Conservation (phyloP, 2,113 vertebrate genomes). For the Mustela nigripes region DNA sequence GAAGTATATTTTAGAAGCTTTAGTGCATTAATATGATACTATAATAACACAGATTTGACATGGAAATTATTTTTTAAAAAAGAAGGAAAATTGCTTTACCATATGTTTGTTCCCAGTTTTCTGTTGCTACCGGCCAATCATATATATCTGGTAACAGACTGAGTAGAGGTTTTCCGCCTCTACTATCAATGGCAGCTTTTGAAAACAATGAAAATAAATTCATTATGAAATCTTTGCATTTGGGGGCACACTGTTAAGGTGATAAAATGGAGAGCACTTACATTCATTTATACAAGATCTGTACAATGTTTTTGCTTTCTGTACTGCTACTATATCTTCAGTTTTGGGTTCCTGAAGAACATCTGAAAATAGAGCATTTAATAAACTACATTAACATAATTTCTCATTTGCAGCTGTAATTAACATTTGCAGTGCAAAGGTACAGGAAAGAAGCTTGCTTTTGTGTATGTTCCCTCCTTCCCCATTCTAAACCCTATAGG, state of each 20-base stretch:
- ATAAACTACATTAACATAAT: slow-evolving; percentile 11
- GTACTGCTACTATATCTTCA: slow-evolving; percentile 89
- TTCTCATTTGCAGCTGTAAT: background rate
- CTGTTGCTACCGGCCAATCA: slow-evolving; percentile 95
- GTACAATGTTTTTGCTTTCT: slow-evolving; percentile 96
- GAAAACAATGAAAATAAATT: slow-evolving; percentile 69
- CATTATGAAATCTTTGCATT: background rate
- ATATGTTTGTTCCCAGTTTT: slow-evolving; percentile 90
- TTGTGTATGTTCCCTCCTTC: background rate
- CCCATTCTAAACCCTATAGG: background rate
- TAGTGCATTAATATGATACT: background rate
- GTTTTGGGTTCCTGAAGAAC: slow-evolving; percentile 90
- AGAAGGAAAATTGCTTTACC: slow-evolving; percentile 86
- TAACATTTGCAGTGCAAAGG: background rate
- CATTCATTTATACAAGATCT: slow-evolving; percentile 96
- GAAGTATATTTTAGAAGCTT: background rate
- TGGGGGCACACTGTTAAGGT: background rate
- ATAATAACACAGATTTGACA: background rate
- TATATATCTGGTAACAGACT: slow-evolving; percentile 89
- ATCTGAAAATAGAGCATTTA: slow-evolving; percentile 87
- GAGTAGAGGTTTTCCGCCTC: slow-evolving; percentile 93
- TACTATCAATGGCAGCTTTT: slow-evolving; percentile 92
- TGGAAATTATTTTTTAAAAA: slow-evolving; percentile 30
- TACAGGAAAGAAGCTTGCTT: background rate
- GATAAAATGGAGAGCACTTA: slow-evolving; percentile 85